A percentile compares a stretch with the other conserved stretches of the same genome.
Evolutionary conservation across 2,797 vertebrate species (phyloP).

Genomic region (Chelon auratus): DNA sequence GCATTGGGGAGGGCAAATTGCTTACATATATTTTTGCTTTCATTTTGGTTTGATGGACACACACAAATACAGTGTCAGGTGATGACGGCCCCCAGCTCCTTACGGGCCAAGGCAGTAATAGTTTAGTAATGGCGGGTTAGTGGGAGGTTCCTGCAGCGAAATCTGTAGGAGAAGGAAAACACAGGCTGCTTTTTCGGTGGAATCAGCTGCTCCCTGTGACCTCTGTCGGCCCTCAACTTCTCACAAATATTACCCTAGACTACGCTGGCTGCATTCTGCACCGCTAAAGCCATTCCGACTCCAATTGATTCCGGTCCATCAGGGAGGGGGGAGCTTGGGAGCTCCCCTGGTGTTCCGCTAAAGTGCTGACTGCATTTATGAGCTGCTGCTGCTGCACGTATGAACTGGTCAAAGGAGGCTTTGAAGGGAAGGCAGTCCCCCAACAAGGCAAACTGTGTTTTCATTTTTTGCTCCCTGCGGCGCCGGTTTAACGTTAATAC

Average conservation of each 20-base stretch:
- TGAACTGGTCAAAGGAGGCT: conserved; percentile 42
- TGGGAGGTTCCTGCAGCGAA: conserved; percentile 36
- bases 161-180: conserved; percentile 40
- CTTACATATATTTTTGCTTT: conserved; percentile 21
- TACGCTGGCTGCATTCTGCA: conserved; percentile 43
- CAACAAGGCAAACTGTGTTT: conserved; percentile 29
- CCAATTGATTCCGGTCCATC: conserved; percentile 68
- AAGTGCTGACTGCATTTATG: conserved; percentile 76
- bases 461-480: conserved; percentile 34
- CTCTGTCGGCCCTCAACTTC: conserved; percentile 49
- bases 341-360: conserved; percentile 58
- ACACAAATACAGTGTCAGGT: conserved; percentile 15
- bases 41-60: conserved; percentile 35
- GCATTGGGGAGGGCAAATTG: conserved; percentile 1
- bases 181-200: conserved; percentile 32
- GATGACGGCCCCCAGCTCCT: conserved; percentile 27
- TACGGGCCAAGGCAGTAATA: conserved; percentile 37
- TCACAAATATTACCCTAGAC: conserved; percentile 43
- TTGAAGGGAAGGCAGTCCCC: conserved; percentile 16
- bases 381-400: conserved; percentile 46
- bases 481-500: conserved; percentile 34
- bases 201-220: conserved; percentile 60
- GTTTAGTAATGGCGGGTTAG: conserved; percentile 59
- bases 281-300: conserved; percentile 33
- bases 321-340: conserved; percentile 31